Evolutionary conservation across 2,888 invertebrate species (phyloP), one percentile per base, ranked within the genome.

Genomic region (Drosophila pegasa): DNA sequence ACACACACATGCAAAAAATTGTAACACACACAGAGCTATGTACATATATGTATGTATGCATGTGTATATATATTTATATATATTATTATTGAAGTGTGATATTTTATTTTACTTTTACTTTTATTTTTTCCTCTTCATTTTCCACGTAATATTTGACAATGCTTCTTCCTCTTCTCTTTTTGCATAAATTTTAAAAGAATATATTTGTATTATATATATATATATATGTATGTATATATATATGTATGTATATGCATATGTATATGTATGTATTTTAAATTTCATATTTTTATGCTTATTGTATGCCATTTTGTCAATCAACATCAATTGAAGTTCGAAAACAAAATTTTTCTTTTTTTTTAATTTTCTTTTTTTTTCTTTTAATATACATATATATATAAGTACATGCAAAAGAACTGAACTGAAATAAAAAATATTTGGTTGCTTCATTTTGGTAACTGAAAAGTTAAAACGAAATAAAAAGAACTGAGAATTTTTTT

Each of bases 181-280:
- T 73, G 75, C 87, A 73, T 88, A 88, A 85, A 89, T 89, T 85
- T 90, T 89, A 89, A 90, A 89, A 89, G 88, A 90, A 90, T 89
- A 87, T 86, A 87, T 89, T 79, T 66, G 77, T 83, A 43, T 25
- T 72, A 74, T 74, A 73, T 82, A 20, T 20, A 37, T 33, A 31
- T 33, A 20, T 33, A 69, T 87, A 68, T 64, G 29, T 54, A 38
- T 58, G 10, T 50, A 12, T 75, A 71, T 74, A 68, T 83, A 22
- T 33, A 20, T 31, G 4, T 48, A 33, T 48, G 71, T 85, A 67
- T 71, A 41, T 55, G 35, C 51, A 18, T 51, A 18, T 63, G 18
- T 65, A 22, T 64, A 40, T 85, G 41, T 63, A 55, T 75, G 47
- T 71, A 52, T 65, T 62, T 66, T 62, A 59, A 61, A 58, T 65